Evolutionary conservation across 2,888 invertebrate species (phyloP).

Genomic region (Agriopis marginaria): DNA sequence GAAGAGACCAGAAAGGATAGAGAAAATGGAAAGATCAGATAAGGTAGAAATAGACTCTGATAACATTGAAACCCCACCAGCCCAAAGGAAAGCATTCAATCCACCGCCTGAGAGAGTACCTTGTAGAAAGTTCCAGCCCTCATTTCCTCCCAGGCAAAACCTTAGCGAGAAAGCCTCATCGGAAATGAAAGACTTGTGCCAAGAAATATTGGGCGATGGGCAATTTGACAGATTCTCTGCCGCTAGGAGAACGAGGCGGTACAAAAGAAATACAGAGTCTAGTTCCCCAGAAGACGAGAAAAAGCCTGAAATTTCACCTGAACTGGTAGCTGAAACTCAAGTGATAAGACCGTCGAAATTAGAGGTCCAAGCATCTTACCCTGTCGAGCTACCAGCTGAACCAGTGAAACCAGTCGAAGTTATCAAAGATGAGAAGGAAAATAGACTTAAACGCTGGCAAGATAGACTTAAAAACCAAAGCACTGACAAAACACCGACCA

Average conservation of each 20-base stretch:
- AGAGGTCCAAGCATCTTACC: conserved; percentile 83
- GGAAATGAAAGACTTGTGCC: conserved; percentile 79
- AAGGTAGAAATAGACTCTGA: conserved; percentile 95
- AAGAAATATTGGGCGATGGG: conserved; percentile 89
- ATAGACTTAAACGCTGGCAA: conserved; percentile 89
- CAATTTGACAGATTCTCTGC: conserved; percentile 95
- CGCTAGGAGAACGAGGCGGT: conserved; percentile 92
- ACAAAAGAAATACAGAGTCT: conserved; percentile 88
- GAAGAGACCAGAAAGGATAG: neutral
- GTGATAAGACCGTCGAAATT: conserved; percentile 81
- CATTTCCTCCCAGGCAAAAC: conserved; percentile 58
- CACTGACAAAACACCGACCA: conserved; percentile 77
- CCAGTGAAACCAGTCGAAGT: conserved; percentile 72
- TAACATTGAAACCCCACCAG: conserved; percentile 96
- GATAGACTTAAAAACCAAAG: conserved; percentile 88
- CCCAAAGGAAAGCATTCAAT: conserved; percentile 89
- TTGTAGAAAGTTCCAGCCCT: conserved; percentile 83
- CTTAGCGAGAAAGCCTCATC: conserved; percentile 66
- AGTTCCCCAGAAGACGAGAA: conserved; percentile 86
- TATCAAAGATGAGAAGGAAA: conserved; percentile 85
- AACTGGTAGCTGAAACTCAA: conserved; percentile 85
- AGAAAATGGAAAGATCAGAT: conserved; percentile 74
- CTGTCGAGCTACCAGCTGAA: conserved; percentile 72
- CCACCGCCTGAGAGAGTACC: conserved; percentile 88
- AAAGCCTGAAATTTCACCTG: conserved; percentile 71